Evolutionary conservation across 23 tunicate genomes (phyloP), one percentile per base, ranked within the genome.

Genomic region (Ciona savignyi): DNA sequence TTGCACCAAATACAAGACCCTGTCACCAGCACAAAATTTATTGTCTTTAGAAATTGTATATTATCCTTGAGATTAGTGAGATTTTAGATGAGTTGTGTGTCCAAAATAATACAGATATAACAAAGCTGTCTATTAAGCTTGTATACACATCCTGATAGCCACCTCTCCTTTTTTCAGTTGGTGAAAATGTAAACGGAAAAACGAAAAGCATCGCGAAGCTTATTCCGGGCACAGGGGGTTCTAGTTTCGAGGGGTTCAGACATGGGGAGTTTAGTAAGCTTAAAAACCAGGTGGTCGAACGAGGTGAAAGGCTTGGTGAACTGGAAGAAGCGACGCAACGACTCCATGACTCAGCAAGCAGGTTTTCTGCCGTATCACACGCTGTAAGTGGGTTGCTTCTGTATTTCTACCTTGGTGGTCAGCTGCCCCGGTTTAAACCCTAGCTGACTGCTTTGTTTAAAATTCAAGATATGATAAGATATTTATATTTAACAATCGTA

Each of bases 291-390:
- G 84, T 82, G 20, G 64, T 74, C 6, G 96, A 88, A 66, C 70
- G 96, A 23, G 96, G 96, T 21, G 83, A 88, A 51, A 88, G 77
- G 72, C 34, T 88, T 35, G 67, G 96, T 1, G 96, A 88, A 33
- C 68, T 82, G 63, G 87, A 88, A 30, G 87, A 88, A 2, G 77
- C 63, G 25, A 77, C 87, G 4, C 87, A 82, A 34, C 74, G 77
- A 61, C 81, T 88, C 84, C 83, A 81, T 27, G 84, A 81, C 11
- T 70, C 79, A 23, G 96, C 96, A 0, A 68, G 72, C 29, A 81
- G 81, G 66, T 78, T 88, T 68, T 72, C 87, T 22, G 73, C 86
- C 25, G 75, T 76, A 27, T 86, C 96, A 1, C 83, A 88, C 24
- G 72, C 78, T 19, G 89, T 84, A 42, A 84, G 89, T 62, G 49